A percentile compares a stretch with the other conserved stretches of the same genome.
Evolutionary conservation across 2,113 vertebrate genomes (phyloP).

Genomic region (Antennarius striatus): DNA sequence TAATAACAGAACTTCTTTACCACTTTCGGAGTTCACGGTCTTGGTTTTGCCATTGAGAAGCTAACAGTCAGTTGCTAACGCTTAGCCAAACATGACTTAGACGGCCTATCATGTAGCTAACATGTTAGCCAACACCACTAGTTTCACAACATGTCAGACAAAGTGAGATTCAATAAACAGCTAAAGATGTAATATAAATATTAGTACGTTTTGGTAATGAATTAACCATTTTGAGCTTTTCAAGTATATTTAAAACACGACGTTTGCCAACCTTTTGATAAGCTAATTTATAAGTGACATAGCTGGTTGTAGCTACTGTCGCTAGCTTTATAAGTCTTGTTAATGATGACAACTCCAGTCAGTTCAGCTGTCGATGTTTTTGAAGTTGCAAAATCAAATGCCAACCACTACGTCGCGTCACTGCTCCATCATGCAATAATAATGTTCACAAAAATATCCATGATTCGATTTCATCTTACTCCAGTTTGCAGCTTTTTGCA

Average conservation of each 20-base stretch:
- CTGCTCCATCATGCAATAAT: too few relatives aligned
- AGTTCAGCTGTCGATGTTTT: conserved; percentile 19
- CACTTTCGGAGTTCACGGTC: conserved; percentile 43
- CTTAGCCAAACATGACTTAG: conserved; percentile 61
- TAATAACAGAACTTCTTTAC: conserved; percentile 25
- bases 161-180: conserved; percentile 25
- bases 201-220: too few relatives aligned
- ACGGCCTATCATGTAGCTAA: conserved; percentile 65
- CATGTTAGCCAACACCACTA: conserved; percentile 40
- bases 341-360: conserved; percentile 7
- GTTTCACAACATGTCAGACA: conserved; percentile 20
- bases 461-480: neutral
- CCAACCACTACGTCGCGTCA: neutral
- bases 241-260: conserved; percentile 3
- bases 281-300: conserved; percentile 48
- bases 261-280: conserved; percentile 43
- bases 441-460: neutral
- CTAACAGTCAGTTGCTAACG: conserved; percentile 54
- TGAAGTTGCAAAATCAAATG: conserved; percentile 30
- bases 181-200: too few relatives aligned
- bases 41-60: conserved; percentile 14
- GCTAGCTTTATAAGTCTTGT: conserved; percentile 39
- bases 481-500: conserved; percentile 21
- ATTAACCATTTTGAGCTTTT: rapidly evolving
- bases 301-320: conserved; percentile 32